phyloP scores from a whole-genome alignment of 2,113 vertebrate genomes.

The Labeo rohita region DNA sequence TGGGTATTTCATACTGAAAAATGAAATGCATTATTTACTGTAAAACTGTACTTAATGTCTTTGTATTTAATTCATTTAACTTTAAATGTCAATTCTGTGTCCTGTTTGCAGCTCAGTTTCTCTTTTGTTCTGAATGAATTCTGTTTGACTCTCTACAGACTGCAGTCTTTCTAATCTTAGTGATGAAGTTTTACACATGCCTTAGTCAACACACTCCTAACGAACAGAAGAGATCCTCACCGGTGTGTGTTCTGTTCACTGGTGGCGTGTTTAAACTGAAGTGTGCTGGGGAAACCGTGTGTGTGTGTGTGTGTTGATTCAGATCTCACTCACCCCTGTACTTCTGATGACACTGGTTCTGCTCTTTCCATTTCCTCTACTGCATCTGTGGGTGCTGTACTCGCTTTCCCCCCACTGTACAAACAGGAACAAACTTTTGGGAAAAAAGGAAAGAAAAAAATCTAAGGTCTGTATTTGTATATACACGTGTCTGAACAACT shows the following conservation, averaged over 20 bases:
- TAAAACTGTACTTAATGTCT: background rate
- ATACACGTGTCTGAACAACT: conserved; percentile 98
- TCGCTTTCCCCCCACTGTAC: conserved; percentile 90
- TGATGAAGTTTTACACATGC: background rate
- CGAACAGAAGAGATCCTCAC: background rate
- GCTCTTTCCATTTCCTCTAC: conserved; percentile 73
- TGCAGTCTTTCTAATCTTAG: background rate
- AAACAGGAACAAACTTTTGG: conserved; percentile 73
- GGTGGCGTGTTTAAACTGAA: background rate
- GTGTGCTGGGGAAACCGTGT: background rate
- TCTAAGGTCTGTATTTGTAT: conserved; percentile 96
- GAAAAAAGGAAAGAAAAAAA: conserved; percentile 78
- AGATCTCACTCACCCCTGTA: background rate
- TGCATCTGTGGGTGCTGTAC: conserved; percentile 86
- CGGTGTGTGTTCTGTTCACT: conserved; percentile 1
- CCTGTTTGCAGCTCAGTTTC: background rate
- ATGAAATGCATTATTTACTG: background rate
- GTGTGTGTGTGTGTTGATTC: conserved; percentile 26
- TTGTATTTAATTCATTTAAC: background rate
- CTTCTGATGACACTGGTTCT: conserved; percentile 47
- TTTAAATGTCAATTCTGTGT: background rate
- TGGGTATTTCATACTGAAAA: background rate
- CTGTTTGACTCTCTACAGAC: background rate
- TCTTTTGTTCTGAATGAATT: background rate
- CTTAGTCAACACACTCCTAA: background rate